Evolutionary conservation across 2,888 invertebrate genomes (phyloP).

Genomic region (Tanypteryx hageni): DNA sequence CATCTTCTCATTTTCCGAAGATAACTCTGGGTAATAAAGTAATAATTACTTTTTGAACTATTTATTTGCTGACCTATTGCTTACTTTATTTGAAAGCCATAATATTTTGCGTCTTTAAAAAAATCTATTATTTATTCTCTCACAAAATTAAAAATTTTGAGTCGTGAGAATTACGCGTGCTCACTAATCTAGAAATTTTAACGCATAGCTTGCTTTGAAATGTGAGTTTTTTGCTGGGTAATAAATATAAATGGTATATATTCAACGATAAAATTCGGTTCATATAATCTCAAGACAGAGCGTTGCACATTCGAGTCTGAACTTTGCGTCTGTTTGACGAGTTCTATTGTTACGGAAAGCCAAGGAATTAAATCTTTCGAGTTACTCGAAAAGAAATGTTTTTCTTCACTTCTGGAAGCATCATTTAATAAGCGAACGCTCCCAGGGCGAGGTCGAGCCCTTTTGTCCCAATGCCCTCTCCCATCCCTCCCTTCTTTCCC

Average conservation of each 20-base stretch:
- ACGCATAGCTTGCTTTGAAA: neutral
- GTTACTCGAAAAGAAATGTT: conserved; percentile 53
- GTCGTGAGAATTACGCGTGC: too few relatives aligned
- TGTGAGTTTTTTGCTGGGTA: neutral
- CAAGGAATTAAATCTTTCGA: neutral
- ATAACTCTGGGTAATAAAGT: too few relatives aligned
- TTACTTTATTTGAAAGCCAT: too few relatives aligned
- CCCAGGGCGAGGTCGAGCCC: conserved; percentile 58
- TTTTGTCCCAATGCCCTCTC: conserved; percentile 12
- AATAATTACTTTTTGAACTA: too few relatives aligned
- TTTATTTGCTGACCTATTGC: too few relatives aligned
- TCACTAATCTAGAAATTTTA: too few relatives aligned
- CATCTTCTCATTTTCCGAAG: too few relatives aligned
- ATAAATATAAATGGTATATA: too few relatives aligned
- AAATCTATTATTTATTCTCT: too few relatives aligned
- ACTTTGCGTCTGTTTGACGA: neutral
- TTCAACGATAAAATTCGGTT: neutral
- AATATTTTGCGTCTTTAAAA: too few relatives aligned
- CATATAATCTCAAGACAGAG: neutral
- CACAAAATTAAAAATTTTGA: too few relatives aligned
- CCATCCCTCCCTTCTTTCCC: neutral
- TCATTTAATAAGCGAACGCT: conserved; percentile 60
- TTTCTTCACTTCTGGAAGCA: conserved; percentile 56
- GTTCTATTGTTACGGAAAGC: neutral
- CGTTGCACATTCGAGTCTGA: neutral